Evolutionary conservation across 2,113 vertebrate species (phyloP).

Genomic region (Illadopsis cleaveri): DNA sequence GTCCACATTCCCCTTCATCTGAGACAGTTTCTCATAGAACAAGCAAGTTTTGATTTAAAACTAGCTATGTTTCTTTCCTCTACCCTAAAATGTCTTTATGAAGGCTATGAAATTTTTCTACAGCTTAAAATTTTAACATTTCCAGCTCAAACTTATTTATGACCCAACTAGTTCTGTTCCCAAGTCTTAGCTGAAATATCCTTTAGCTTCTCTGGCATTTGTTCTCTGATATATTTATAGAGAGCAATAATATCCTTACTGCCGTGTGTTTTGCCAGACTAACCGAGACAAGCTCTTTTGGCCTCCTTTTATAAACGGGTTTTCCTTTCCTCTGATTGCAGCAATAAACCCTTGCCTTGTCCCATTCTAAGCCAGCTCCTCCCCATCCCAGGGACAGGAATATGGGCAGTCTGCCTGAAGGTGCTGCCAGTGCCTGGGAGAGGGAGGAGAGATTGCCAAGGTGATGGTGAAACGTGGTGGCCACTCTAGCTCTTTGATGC

Average conservation of each 20-base stretch:
- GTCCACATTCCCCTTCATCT: not conserved
- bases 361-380: not conserved
- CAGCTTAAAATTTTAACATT: not conserved
- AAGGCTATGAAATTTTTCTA: not conserved
- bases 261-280: not conserved
- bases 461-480: rapidly evolving
- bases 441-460: not conserved
- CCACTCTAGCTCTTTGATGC: not conserved
- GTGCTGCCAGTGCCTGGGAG: not conserved
- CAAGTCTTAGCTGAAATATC: not conserved
- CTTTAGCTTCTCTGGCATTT: not conserved
- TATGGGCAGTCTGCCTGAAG: not conserved
- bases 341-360: not conserved
- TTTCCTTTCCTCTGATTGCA: not conserved
- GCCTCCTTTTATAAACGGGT: not conserved
- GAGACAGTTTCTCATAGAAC: not conserved
- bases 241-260: not conserved
- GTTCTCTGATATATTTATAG: not conserved
- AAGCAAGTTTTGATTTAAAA: not conserved
- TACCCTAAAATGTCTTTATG: not conserved
- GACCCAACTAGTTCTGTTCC: not conserved
- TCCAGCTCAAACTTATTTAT: not conserved
- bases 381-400: too few species aligned
- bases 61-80: not conserved
- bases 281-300: not conserved